These are phyloP conservation scores for Meteorus colon DNA, from an alignment of 2,888 invertebrate species.

Conservation along the genomic window DNA sequence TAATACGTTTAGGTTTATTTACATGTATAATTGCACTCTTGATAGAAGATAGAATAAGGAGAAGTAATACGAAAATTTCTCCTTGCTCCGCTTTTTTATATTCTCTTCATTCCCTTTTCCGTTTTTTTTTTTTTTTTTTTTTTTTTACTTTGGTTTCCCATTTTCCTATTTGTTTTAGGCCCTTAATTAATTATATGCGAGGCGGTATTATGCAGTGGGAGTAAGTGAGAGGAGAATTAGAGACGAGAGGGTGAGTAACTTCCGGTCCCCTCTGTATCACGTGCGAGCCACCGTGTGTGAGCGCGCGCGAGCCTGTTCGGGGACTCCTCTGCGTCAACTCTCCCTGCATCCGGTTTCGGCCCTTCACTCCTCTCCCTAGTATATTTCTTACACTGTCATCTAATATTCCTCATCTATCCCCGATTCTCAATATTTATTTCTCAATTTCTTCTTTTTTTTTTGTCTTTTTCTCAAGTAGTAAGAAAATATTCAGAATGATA, in stretches of 20 bases:
- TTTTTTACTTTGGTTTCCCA: not conserved
- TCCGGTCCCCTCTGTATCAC: constrained; percentile 73
- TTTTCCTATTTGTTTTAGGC: constrained; percentile 11
- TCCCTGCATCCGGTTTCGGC: constrained; percentile 49
- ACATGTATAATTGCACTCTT: no score
- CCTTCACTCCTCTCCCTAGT: constrained; percentile 43
- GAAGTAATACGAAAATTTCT: no score
- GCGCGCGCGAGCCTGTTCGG: constrained; percentile 53
- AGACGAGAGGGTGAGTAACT: constrained; percentile 62
- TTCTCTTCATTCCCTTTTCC: no score
- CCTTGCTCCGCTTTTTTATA: no score
- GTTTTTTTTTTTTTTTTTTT: not conserved
- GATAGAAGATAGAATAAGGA: no score
- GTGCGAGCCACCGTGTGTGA: constrained; percentile 71
- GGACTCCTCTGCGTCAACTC: constrained; percentile 62
- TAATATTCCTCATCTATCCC: constrained; percentile 29
- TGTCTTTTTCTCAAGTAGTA: not conserved
- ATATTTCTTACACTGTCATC: not conserved
- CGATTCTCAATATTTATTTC: constrained; percentile 20
- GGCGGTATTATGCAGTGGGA: not conserved
- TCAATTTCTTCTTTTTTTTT: not conserved
- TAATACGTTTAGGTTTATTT: no score
- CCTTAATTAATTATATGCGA: constrained; percentile 8
- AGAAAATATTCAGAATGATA: not conserved
- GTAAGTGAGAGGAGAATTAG: constrained; percentile 22